Percentiles rank a stretch among this genome's conserved stretches.
These are phyloP conservation scores for Nanorana parkeri DNA, from an alignment of 2,113 vertebrate species.

Conservation along the genomic window DNA sequence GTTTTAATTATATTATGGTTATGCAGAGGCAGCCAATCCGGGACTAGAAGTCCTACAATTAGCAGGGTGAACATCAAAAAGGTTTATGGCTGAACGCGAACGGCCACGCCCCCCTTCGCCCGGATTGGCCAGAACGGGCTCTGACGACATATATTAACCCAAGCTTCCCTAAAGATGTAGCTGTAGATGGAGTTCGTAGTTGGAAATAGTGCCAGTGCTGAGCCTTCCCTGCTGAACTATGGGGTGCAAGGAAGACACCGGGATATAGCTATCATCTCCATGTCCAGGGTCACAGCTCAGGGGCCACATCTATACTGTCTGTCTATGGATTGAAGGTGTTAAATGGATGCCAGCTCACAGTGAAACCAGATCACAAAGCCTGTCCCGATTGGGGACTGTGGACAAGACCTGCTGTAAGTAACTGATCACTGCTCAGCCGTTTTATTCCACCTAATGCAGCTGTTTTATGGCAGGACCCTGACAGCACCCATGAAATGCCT, in stretches of 20 bases:
- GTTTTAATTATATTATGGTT: constrained; percentile 78
- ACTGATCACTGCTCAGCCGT: constrained; percentile 39
- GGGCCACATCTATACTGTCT: neutral
- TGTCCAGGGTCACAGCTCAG: neutral
- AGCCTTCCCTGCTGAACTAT: constrained; percentile 39
- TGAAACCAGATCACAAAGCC: constrained; percentile 49
- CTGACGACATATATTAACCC: constrained; percentile 92
- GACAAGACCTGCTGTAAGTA: constrained; percentile 66
- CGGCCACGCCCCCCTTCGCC: constrained; percentile 69
- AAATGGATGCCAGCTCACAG: constrained; percentile 32
- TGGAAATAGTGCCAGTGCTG: constrained; percentile 69
- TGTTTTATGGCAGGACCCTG: constrained; percentile 18
- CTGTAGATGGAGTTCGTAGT: constrained; percentile 83
- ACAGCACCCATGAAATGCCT: constrained; percentile 5
- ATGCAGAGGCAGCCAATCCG: constrained; percentile 78
- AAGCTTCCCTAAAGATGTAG: constrained; percentile 85
- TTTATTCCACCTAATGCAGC: constrained; percentile 8
- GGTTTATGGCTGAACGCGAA: constrained; percentile 72
- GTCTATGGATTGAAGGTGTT: neutral
- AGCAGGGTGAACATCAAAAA: constrained; percentile 77
- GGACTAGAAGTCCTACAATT: constrained; percentile 76
- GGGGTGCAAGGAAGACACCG: constrained; percentile 49
- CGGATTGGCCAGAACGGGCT: constrained; percentile 76
- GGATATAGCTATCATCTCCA: neutral
- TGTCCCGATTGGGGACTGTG: constrained; percentile 61